These are phyloP conservation scores for Tuta absoluta DNA, from an alignment of 2,888 invertebrate species.

Conservation along the genomic window DNA sequence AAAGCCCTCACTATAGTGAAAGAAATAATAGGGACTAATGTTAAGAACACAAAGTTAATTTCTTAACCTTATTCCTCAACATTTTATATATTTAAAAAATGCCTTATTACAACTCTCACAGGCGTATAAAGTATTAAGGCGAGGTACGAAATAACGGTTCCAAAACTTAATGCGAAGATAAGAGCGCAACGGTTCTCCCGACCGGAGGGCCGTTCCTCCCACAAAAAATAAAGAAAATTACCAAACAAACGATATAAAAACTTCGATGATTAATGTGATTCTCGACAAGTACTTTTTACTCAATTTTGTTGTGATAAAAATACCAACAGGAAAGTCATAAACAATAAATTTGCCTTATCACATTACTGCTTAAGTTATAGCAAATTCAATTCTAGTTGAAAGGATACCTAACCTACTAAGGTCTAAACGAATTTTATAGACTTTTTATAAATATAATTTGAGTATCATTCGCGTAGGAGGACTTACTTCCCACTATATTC, in stretches of 20 bases:
- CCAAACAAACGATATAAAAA: constrained; percentile 17
- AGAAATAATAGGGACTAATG: no score
- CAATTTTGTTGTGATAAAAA: background rate
- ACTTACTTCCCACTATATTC: background rate
- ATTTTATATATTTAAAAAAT: constrained; percentile 16
- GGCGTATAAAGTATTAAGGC: constrained; percentile 44
- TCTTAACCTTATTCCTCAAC: background rate
- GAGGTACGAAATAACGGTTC: constrained; percentile 56
- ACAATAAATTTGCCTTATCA: background rate
- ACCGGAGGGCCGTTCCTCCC: constrained; percentile 35
- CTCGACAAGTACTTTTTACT: background rate
- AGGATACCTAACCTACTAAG: no score
- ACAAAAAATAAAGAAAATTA: constrained; percentile 32
- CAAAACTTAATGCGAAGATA: constrained; percentile 56
- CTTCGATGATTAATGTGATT: constrained; percentile 4
- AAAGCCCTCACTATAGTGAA: no score
- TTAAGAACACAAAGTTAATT: no score
- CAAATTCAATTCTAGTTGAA: no score
- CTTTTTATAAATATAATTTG: background rate
- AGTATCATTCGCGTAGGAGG: background rate
- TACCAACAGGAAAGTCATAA: background rate
- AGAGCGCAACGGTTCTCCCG: constrained; percentile 52
- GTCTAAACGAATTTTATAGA: background rate
- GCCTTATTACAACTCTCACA: constrained; percentile 39
- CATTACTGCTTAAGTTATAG: no score